Base-by-base conservation (phyloP, 2,888 invertebrate genomes). In the Dexiosoma caninum region DNA sequence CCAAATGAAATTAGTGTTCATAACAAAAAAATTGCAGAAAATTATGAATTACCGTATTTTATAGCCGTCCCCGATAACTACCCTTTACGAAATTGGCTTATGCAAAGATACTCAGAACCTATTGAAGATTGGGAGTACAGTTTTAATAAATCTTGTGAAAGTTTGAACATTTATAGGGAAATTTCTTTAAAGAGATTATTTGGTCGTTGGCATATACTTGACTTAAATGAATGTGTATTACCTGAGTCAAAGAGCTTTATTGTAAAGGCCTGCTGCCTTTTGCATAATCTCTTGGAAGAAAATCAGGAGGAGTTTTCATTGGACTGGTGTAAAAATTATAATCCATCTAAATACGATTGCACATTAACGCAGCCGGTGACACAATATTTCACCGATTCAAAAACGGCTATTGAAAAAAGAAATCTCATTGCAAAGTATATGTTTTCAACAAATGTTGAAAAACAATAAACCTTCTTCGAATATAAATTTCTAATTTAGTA, bases 211-310 rank as follows among this genome's bases (percentile, higher is more conserved):
- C 84, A 85, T 4, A 88, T 90, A 10, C 85, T 89, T 0, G 85
- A 85, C 9, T 85, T 86, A 2, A 87, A 87, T 2, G 82, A 85
- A 7, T 81, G 76, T 9, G 84, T 90, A 0, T 86, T 88, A 49
- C 86, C 87, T 3, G 86, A 87, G 40, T 88, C 88, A 2, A 89
- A 89, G 32, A 86, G 86, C 51, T 84, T 85, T 27, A 88, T 89
- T 2, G 86, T 88, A 0, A 84, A 84, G 2, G 88, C 90, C 0
- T 90, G 90, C 12, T 88, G 89, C 21, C 85, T 85, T 1, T 69
- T 89, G 4, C 90, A 89, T 79, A 89, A 89, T 66, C 78, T 90
- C 0, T 77, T 90, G 4, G 90, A 89, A 66, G 86, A 86, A 55
- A 83, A 85, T 6, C 86, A 85, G 14, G 89, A 89, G 40, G 84